These are phyloP conservation scores for Acanthacorydalis orientalis DNA, from an alignment of 2,888 invertebrate genomes.

Conservation along the genomic window DNA sequence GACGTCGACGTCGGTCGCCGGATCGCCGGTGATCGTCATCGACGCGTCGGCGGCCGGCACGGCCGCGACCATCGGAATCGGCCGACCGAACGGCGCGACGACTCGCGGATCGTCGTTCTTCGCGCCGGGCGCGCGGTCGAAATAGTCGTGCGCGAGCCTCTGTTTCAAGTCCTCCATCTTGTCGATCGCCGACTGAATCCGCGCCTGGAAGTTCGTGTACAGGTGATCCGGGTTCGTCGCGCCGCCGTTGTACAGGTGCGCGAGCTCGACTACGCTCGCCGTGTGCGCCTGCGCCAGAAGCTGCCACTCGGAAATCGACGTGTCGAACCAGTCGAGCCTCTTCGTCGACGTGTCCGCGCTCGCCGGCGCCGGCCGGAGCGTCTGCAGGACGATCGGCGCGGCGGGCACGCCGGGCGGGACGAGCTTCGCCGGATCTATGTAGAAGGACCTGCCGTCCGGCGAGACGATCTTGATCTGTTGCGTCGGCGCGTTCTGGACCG, in stretches of 20 bases:
- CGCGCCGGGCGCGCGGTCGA: background rate
- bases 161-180: background rate
- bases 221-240: background rate
- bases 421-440: background rate
- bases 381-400: background rate
- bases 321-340: slow-evolving; percentile 6
- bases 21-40: too few species aligned
- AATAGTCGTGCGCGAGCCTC: background rate
- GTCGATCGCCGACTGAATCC: background rate
- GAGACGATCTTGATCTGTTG: slow-evolving; percentile 2
- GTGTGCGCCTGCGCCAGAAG: background rate
- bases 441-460: slow-evolving; percentile 2
- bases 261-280: background rate
- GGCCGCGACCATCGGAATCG: too few species aligned
- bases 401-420: background rate
- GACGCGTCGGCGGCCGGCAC: too few species aligned
- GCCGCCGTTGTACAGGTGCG: background rate
- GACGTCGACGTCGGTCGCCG: too few species aligned
- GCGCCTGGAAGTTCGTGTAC: background rate
- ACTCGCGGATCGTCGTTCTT: background rate
- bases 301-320: background rate
- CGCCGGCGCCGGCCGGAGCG: background rate
- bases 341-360: background rate
- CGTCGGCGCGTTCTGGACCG: background rate
- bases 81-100: background rate